Evolutionary conservation across 1,140 invertebrate species (phyloP), one percentile per base, ranked within the genome.

Genomic region (Tetragnatha versicolor): DNA sequence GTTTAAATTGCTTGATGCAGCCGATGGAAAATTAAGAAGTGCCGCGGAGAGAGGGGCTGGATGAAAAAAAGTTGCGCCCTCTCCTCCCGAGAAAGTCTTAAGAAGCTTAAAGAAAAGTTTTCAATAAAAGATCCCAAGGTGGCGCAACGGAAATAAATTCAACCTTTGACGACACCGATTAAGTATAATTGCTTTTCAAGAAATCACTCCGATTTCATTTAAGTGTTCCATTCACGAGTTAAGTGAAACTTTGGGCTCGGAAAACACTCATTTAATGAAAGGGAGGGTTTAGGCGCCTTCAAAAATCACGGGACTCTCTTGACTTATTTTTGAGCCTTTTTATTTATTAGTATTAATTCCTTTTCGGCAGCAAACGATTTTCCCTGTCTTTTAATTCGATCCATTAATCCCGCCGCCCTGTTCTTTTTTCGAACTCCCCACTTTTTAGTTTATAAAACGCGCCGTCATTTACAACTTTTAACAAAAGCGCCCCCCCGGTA

Each of bases 61-160:
- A 47, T 20, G 45, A 66, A 42, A 66, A 77, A 55, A 51, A 27
- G 2, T n/a, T 10, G 22, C 2, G 17, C 12, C 29, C 14, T 6
- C 49, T 45, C 27, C 7, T 53, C 47, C 55, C 33, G 31, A 31
- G 72, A 35, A 63, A 37, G 29, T 31, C 45, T 72, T 63, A 77
- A 77, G 73, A 66, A 77, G 73, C 73, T 77, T 77, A 77, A 66
- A 77, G 73, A 66, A 77, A 77, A 61, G n/a, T n/a, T 77, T 77
- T 77, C 73, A 77, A 77, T 77, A 66, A 77, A 66, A 77, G 60
- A 77, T 66, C 66, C 47, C 42, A n/a, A n/a, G 58, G 66, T 77
- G 53, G 73, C 60, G 55, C 42, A 75, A 63, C 27, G 70, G 31
- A 55, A 77, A 77, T 77, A 77, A 77, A 77, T 77, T 77, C 47